Percentiles rank a stretch among this genome's conserved stretches.
Evolutionary conservation across 2,797 vertebrate genomes (phyloP).

Genomic region (Gymnothorax javanicus): DNA sequence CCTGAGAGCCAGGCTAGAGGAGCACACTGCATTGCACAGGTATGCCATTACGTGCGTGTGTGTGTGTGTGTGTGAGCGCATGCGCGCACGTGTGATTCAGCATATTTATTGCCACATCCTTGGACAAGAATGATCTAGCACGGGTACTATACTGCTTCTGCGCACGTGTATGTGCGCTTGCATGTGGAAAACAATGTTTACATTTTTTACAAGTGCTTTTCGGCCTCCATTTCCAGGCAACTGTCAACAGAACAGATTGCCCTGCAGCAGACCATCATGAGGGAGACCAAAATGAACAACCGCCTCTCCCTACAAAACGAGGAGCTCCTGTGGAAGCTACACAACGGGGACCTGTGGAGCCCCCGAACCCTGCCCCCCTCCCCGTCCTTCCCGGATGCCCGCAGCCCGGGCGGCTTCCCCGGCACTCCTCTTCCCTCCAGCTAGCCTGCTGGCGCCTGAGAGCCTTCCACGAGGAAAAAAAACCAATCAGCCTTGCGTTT

Average conservation of each 20-base stretch:
- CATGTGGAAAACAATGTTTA: neutral
- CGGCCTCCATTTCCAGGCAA: conserved; percentile 71
- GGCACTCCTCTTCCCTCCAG: conserved; percentile 80
- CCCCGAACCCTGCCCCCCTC: conserved; percentile 83
- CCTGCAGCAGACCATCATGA: conserved; percentile 89
- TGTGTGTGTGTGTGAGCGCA: neutral
- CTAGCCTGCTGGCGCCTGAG: conserved; percentile 67
- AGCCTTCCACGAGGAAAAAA: conserved; percentile 35
- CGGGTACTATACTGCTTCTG: too few relatives aligned
- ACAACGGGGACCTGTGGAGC: conserved; percentile 88
- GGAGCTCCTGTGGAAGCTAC: conserved; percentile 93
- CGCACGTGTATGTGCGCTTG: too few relatives aligned
- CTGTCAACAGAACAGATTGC: conserved; percentile 87
- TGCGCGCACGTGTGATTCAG: neutral
- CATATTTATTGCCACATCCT: too few relatives aligned
- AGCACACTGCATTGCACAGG: conserved; percentile 14
- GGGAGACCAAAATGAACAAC: conserved; percentile 94
- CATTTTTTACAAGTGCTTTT: neutral
- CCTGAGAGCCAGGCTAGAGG: conserved; percentile 2
- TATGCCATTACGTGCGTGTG: neutral
- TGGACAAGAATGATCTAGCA: too few relatives aligned
- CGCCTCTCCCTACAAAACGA: conserved; percentile 96
- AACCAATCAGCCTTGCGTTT: neutral
- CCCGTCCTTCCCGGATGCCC: conserved; percentile 77
- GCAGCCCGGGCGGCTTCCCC: conserved; percentile 82